phyloP scores from a whole-genome alignment of 2,888 invertebrate species.

The Drosophila diplacantha region DNA sequence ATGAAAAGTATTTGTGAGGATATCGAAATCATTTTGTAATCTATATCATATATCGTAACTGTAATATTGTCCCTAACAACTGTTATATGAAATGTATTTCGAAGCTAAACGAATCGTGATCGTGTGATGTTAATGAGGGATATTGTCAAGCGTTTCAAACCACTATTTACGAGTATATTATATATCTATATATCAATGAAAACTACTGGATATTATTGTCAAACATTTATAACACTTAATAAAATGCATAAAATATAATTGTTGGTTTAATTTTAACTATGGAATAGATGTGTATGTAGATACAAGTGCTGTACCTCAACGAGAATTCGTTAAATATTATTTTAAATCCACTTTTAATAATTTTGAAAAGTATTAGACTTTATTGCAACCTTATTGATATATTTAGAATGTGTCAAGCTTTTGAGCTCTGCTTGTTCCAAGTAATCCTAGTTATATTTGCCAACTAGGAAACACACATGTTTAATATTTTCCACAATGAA shows the following conservation, averaged over 20 bases:
- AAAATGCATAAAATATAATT: neutral
- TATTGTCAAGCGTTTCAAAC: slow-evolving; percentile 38
- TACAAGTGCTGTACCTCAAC: too few relatives aligned
- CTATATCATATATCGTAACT: slow-evolving; percentile 29
- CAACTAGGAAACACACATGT: neutral
- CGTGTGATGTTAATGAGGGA: slow-evolving; percentile 56
- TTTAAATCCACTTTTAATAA: neutral
- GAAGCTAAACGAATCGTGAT: slow-evolving; percentile 15
- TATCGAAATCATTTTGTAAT: slow-evolving; percentile 35
- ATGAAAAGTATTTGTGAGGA: slow-evolving; percentile 32
- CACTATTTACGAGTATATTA: slow-evolving; percentile 29
- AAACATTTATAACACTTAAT: slow-evolving; percentile 29
- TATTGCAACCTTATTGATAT: neutral
- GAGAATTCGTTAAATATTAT: neutral
- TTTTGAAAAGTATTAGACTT: neutral
- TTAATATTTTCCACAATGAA: slow-evolving; percentile 8
- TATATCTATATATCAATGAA: slow-evolving; percentile 18
- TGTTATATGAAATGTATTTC: slow-evolving; percentile 34
- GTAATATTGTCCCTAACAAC: slow-evolving; percentile 35
- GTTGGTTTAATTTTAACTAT: too few relatives aligned
- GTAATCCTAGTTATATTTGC: neutral
- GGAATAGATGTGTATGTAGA: too few relatives aligned
- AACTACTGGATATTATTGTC: slow-evolving; percentile 11
- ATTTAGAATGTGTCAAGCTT: neutral
- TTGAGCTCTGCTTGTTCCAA: neutral